Evolutionary conservation across 2,113 vertebrate genomes (phyloP), one percentile per base, ranked within the genome.

Genomic region (Gymnorhina tibicen): DNA sequence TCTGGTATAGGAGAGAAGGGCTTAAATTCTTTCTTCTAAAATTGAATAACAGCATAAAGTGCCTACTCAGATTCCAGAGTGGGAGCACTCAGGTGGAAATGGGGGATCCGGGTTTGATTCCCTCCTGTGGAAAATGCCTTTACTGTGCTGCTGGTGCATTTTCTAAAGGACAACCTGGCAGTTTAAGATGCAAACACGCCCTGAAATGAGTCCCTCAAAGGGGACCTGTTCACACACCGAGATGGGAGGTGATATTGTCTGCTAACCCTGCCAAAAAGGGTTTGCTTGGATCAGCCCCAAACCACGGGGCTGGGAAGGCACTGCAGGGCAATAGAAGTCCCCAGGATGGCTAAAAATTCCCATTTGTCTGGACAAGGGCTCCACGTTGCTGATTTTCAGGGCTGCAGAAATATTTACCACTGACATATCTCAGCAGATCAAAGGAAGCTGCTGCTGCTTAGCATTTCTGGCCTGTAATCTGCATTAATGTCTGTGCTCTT

Each of bases 381-480:
- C 68, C n/a, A 16, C 6, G 16, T 30, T 10, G 53, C 83, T 44
- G 23, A 22, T 92, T 88, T 80, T 58, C 50, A 80, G 85, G 72
- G 80, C 49, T 62, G 70, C 58, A 95, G 88, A 74, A 94, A 41
- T 92, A 94, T 94, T 96, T 95, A 80, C 88, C 85, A 20, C 85
- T 53, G 78, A 32, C 68, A 47, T 77, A 69, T 84, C 88, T 92
- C 50, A 50, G 86, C 13, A 80, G 88, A 88, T 94, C 94, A 96
- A 94, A 96, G 95, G 88, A 58, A 83, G 89, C 76, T 96, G 95
- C 77, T 93, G 37, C 79, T 88, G 83, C 83, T 96, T 87, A 81
- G 83, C 79, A 84, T 93, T 96, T 92, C 93, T 91, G 91, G 83
- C 86, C 92, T 95, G 83, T 91, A 84, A 95, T 89, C 86, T 93